phyloP scores from a whole-genome alignment of 2,888 invertebrate genomes.

The Epirrhoe tristata region DNA sequence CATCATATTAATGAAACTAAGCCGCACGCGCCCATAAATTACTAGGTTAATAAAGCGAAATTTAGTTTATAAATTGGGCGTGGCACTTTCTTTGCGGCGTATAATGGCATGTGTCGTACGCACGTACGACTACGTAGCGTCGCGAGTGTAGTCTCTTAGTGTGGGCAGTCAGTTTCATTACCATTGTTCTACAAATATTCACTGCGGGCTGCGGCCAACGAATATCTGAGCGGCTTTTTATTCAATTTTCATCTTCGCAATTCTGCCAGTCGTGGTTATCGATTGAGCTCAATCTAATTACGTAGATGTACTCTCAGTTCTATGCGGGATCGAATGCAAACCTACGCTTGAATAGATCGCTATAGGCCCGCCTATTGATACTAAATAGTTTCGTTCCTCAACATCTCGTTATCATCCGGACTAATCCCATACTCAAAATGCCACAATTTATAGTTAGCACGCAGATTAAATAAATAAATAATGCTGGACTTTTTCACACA shows the following conservation, averaged over 20 bases:
- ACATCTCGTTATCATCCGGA: not conserved
- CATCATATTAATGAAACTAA: conserved; percentile 29
- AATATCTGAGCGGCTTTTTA: not conserved
- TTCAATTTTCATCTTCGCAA: not conserved
- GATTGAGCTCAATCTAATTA: not conserved
- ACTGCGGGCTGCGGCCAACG: not conserved
- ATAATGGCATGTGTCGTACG: conserved; percentile 1
- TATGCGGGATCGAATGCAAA: not conserved
- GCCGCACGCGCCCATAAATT: conserved; percentile 29
- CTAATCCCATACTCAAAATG: not conserved
- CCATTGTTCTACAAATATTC: not conserved
- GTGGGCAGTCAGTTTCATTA: conserved; percentile 12
- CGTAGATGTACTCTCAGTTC: not conserved
- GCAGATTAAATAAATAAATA: too few relatives aligned
- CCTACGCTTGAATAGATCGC: not conserved
- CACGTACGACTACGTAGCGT: conserved; percentile 3
- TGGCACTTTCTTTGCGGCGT: conserved; percentile 31
- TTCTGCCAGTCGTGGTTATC: not conserved
- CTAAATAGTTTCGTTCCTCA: not conserved
- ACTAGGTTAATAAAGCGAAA: conserved; percentile 29
- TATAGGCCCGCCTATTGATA: not conserved
- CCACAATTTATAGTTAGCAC: not conserved
- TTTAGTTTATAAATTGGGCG: conserved; percentile 35
- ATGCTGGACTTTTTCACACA: too few relatives aligned
- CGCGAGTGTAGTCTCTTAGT: conserved; percentile 9